Conservation (phyloP, 2,888 invertebrate species). For the Ellobium chinense region DNA sequence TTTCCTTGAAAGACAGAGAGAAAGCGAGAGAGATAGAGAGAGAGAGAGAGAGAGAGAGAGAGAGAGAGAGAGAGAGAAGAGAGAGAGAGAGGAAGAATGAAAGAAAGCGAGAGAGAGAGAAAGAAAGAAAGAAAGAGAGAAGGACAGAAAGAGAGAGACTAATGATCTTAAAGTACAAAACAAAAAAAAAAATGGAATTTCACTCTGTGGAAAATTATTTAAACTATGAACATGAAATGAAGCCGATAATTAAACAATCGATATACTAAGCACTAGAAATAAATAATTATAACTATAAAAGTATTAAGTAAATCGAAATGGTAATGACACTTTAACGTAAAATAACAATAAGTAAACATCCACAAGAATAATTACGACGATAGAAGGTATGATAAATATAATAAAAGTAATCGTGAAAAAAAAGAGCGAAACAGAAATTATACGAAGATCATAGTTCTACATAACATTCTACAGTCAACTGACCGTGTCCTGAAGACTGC, state of each 20-base stretch:
- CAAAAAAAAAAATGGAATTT: too few relatives aligned
- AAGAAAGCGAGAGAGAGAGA: background rate
- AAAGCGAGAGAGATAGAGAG: conserved; percentile 2
- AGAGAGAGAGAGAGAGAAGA: conserved; percentile 10
- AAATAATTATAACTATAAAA: too few relatives aligned
- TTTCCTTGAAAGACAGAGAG: background rate
- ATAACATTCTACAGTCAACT: background rate
- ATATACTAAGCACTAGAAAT: too few relatives aligned
- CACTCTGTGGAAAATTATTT: too few relatives aligned
- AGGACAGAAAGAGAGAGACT: background rate
- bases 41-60: background rate
- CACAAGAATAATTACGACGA: too few relatives aligned
- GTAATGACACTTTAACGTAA: too few relatives aligned
- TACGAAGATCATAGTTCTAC: background rate
- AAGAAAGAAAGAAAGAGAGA: background rate
- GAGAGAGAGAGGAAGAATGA: background rate
- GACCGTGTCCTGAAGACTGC: background rate
- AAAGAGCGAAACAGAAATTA: background rate
- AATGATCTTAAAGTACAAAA: too few relatives aligned
- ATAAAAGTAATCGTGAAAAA: background rate
- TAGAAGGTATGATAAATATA: background rate
- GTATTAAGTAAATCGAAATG: too few relatives aligned
- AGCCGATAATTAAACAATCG: too few relatives aligned
- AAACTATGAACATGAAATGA: too few relatives aligned
- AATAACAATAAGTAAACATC: too few relatives aligned